Conservation (phyloP, 2,888 invertebrate species). For the Aporophyla nigra region DNA sequence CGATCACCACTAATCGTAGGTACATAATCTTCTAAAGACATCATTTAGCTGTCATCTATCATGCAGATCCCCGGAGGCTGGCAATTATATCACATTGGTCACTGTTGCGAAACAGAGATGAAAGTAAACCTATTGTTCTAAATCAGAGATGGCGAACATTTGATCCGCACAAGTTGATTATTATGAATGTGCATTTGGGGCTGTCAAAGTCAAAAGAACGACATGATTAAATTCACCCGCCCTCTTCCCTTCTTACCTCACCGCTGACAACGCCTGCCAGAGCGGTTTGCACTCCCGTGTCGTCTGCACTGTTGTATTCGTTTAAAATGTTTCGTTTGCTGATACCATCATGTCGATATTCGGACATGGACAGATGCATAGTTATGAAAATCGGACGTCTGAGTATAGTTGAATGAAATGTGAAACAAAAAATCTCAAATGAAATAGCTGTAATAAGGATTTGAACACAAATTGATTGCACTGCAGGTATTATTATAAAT, state of each 20-base stretch:
- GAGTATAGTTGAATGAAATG: background rate
- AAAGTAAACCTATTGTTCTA: slow-evolving; percentile 65
- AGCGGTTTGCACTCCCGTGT: too few species aligned
- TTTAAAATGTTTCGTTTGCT: too few species aligned
- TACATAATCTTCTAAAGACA: slow-evolving; percentile 36
- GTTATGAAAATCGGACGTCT: background rate
- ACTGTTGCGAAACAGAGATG: slow-evolving; percentile 55
- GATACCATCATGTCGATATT: too few species aligned
- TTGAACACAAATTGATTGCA: background rate
- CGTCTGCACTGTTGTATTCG: too few species aligned
- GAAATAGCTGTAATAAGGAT: background rate
- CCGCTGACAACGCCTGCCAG: too few species aligned
- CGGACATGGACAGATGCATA: too few species aligned
- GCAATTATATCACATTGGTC: slow-evolving; percentile 54
- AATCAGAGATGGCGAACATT: slow-evolving; percentile 32
- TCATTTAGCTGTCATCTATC: slow-evolving; percentile 45
- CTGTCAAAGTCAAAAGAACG: too few species aligned
- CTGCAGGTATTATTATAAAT: too few species aligned
- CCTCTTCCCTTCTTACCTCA: too few species aligned
- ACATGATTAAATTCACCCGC: too few species aligned
- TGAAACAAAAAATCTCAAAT: background rate
- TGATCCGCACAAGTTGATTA: background rate
- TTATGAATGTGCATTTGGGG: too few species aligned
- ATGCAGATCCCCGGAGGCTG: slow-evolving; percentile 35
- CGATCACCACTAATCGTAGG: slow-evolving; percentile 11